Evolutionary conservation across 2,797 vertebrate genomes (phyloP).

Genomic region (Notoglanidium macrostoma): DNA sequence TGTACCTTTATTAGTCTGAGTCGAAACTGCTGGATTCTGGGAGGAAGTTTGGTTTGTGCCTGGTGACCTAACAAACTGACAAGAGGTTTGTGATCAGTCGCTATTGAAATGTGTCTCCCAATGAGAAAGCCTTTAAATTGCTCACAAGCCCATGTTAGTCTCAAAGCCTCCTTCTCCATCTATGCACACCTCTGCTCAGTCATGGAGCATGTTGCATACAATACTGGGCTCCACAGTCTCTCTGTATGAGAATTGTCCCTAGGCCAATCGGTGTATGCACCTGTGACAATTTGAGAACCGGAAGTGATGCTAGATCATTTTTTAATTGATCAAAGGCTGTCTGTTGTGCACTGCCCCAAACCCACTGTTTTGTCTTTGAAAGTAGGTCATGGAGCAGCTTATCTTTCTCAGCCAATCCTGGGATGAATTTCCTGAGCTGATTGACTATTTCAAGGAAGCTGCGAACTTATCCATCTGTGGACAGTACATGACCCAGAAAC

Average conservation of each 20-base stretch:
- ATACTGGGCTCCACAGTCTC: constrained; percentile 24
- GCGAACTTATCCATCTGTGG: not conserved
- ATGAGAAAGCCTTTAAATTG: not conserved
- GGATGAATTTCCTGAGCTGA: constrained; percentile 42
- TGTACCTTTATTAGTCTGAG: too few species aligned
- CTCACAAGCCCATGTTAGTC: not conserved
- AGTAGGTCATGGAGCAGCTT: constrained; percentile 4
- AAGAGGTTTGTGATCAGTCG: too few species aligned
- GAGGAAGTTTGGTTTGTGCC: too few species aligned
- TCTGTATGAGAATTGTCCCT: constrained; percentile 15
- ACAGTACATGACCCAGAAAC: not conserved
- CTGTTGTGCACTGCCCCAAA: constrained; percentile 15
- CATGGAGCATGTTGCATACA: constrained; percentile 33
- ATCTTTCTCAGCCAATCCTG: constrained; percentile 12
- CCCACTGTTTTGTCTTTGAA: constrained; percentile 24
- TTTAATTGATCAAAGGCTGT: constrained; percentile 19
- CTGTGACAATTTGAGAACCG: constrained; percentile 20
- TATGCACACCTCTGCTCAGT: constrained; percentile 5
- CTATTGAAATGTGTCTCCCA: too few species aligned
- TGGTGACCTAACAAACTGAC: too few species aligned
- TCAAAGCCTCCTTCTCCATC: not conserved
- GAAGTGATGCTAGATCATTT: not conserved
- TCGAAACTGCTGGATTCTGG: too few species aligned
- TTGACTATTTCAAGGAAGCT: constrained; percentile 37
- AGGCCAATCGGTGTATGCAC: constrained; percentile 33